phyloP scores from a whole-genome alignment of 2,888 invertebrate genomes.

The Pseudeuparius sepicola region DNA sequence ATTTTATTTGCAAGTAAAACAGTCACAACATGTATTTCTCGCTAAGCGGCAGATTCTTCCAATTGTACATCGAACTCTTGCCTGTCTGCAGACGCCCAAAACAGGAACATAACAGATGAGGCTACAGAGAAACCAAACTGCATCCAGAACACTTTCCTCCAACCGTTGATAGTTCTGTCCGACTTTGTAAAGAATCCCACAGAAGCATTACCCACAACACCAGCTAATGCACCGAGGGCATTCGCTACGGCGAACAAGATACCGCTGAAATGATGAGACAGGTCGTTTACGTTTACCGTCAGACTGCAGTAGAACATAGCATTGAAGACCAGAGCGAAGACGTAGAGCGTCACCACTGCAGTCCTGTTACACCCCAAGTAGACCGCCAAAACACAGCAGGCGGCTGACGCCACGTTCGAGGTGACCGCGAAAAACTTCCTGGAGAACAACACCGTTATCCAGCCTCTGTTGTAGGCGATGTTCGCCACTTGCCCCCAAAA shows the following conservation, averaged over 20 bases:
- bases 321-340: constrained; percentile 1
- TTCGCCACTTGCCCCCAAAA: too few species aligned
- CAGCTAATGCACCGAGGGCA: constrained; percentile 14
- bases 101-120: constrained; percentile 5
- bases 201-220: constrained; percentile 14
- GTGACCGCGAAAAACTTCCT: too few species aligned
- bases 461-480: too few species aligned
- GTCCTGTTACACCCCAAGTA: constrained; percentile 8
- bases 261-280: constrained; percentile 13
- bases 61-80: constrained; percentile 7
- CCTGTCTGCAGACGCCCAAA: constrained; percentile 5
- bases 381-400: too few species aligned
- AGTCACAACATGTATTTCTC: too few species aligned
- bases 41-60: too few species aligned
- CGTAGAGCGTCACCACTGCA: constrained; percentile 4
- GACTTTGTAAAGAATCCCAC: constrained; percentile 14
- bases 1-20: too few species aligned
- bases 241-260: constrained; percentile 14
- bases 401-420: too few species aligned
- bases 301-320: constrained; percentile 17
- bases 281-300: constrained; percentile 19
- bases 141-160: constrained; percentile 10
- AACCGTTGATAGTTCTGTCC: too few species aligned
- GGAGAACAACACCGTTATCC: background rate
- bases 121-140: constrained; percentile 1